Conservation (phyloP, 2,888 invertebrate species). For the Ophioninae sp. region DNA sequence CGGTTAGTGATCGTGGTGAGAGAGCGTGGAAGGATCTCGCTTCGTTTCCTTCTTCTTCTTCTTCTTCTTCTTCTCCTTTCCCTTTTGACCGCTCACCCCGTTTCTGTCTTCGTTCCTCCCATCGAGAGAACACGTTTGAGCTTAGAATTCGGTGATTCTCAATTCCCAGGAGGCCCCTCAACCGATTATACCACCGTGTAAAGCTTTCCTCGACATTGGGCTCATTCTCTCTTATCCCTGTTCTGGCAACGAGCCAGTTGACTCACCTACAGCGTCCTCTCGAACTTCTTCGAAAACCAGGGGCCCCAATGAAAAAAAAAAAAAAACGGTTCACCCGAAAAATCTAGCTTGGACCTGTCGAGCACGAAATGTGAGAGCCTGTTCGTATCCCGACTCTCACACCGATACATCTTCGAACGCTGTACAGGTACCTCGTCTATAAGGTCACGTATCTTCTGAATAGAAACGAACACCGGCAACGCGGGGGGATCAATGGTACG, state of each 20-base stretch:
- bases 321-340: slow-evolving; percentile 7
- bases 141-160: slow-evolving; percentile 50
- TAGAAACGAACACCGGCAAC: not conserved
- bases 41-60: slow-evolving; percentile 13
- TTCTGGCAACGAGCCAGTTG: slow-evolving; percentile 44
- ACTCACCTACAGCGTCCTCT: slow-evolving; percentile 51
- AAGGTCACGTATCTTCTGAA: not conserved
- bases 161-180: slow-evolving; percentile 45
- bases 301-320: slow-evolving; percentile 1
- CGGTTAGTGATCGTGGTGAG: slow-evolving; percentile 57
- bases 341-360: slow-evolving; percentile 37
- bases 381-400: slow-evolving; percentile 18
- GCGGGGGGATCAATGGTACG: not conserved
- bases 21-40: slow-evolving; percentile 53
- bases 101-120: not conserved
- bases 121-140: slow-evolving; percentile 39
- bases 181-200: slow-evolving; percentile 49
- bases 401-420: not conserved
- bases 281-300: slow-evolving; percentile 37
- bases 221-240: slow-evolving; percentile 43
- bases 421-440: slow-evolving; percentile 3
- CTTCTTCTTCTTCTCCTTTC: slow-evolving; percentile 34
- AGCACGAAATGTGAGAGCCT: slow-evolving; percentile 21
- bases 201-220: slow-evolving; percentile 43
- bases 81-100: slow-evolving; percentile 15